Base-by-base conservation (phyloP, 2,113 vertebrate genomes). In the Oceanites oceanicus region DNA sequence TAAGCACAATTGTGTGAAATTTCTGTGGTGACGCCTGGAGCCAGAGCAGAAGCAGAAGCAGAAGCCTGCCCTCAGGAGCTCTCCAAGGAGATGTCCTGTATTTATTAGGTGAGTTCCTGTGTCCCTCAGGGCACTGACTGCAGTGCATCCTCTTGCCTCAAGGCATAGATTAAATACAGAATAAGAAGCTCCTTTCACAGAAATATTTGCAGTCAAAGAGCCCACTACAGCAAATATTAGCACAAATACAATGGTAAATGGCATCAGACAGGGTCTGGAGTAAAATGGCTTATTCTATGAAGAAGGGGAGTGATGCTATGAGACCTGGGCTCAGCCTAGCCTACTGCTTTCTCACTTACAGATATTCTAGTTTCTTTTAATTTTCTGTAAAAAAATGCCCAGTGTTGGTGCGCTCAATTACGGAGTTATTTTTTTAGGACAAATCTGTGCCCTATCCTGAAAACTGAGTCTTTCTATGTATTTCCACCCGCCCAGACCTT, bases 41-140 rank as follows among this genome's bases (percentile, higher is more conserved):
- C 44, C 44, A 15, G 42, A 10, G 36, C 67, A 59, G 45, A 36
- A 67, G 36, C 67, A 59, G 45, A 36, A 67, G 27, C 36, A 44
- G 50, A 6, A 80, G 9, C 42, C 42, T 56, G 67, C 20, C 20
- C 29, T 47, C n/a, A 20, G 66, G 29, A 55, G 29, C 34, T 56
- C 73, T 78, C 25, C 3, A 2, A 9, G 0, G 1, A 5, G 9
- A 21, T 16, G 15, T 12, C 34, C 66, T 47, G 6, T 42, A n/a
- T 34, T 47, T 34, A 9, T 38, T 4, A 19, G 23, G 25, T 9
- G 8, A 67, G 63, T 59, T 50, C 32, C 30, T 25, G 19, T 12
- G 16, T 40, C 13, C 42, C 34, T 72, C 13, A 17, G 58, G 58
- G n/a, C 42, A 47, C 74, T 19, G 22, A 18, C 27, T 55, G 15